Percentiles rank a stretch among this genome's conserved stretches.
phyloP scores from a whole-genome alignment of 2,113 vertebrate genomes.

The Circaetus gallicus region DNA sequence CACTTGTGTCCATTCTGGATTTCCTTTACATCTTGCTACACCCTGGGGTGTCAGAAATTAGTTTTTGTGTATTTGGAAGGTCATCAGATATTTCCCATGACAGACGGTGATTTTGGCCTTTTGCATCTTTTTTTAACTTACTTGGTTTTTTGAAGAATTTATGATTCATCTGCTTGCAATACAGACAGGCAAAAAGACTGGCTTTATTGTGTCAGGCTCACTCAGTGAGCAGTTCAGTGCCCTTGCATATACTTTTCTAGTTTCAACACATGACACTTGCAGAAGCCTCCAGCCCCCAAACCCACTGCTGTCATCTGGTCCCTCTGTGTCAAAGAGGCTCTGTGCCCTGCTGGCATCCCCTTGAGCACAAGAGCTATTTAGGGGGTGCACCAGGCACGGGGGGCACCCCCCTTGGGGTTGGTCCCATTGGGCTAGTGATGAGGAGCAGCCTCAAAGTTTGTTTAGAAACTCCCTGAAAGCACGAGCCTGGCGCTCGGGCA shows the following conservation, averaged over 20 bases:
- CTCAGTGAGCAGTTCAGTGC: background rate
- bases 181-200: background rate
- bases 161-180: background rate
- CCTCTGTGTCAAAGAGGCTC: rapidly evolving
- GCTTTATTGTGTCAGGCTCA: background rate
- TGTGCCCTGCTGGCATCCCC: background rate
- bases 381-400: background rate
- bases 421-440: background rate
- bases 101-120: background rate
- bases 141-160: background rate
- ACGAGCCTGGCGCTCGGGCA: background rate
- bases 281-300: background rate
- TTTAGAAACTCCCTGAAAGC: background rate
- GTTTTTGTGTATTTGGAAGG: background rate
- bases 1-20: background rate
- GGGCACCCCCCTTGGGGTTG: rapidly evolving
- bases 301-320: background rate
- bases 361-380: rapidly evolving
- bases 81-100: background rate
- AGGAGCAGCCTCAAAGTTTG: background rate
- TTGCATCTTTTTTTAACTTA: background rate
- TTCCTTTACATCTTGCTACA: background rate
- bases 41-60: background rate
- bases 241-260: background rate
- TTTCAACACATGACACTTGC: background rate